A percentile compares a stretch with the other conserved stretches of the same genome.
Evolutionary conservation across 2,113 vertebrate species (phyloP).

Genomic region (Proteles cristata): DNA sequence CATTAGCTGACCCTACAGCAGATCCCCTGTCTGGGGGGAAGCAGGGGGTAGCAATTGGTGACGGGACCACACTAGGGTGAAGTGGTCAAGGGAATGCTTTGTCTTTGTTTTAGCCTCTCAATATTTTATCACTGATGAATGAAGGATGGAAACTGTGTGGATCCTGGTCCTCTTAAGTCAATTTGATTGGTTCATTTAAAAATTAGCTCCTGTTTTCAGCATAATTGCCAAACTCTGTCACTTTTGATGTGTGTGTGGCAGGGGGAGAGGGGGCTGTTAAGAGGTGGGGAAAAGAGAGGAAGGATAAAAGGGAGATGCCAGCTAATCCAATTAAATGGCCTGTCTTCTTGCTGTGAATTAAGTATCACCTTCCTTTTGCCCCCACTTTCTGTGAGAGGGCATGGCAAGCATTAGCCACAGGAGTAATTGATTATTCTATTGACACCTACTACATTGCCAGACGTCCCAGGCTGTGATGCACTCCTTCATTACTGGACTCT

Average conservation of each 20-base stretch:
- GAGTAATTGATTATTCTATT: not conserved
- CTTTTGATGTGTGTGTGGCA: not conserved
- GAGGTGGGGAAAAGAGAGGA: not conserved
- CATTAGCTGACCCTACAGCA: not conserved
- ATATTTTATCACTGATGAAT: not conserved
- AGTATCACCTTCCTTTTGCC: not conserved
- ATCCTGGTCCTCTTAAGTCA: not conserved
- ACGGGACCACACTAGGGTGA: not conserved
- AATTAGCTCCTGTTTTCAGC: not conserved
- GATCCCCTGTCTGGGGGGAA: not conserved
- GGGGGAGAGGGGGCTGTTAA: not conserved
- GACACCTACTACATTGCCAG: not conserved
- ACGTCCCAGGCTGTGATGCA: not conserved
- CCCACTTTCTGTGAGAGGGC: not conserved
- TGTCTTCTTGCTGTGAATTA: slow-evolving; percentile 28
- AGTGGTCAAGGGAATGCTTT: not conserved
- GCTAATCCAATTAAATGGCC: not conserved
- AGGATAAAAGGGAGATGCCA: not conserved
- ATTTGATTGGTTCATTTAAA: not conserved
- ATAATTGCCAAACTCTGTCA: not conserved
- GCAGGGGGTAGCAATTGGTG: not conserved
- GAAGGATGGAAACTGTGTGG: not conserved
- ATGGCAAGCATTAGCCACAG: not conserved
- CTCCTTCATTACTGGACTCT: not conserved
- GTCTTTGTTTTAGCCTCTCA: not conserved